These are phyloP conservation scores for Leucophenga maculata DNA, from an alignment of 2,888 invertebrate genomes.

Conservation along the genomic window DNA sequence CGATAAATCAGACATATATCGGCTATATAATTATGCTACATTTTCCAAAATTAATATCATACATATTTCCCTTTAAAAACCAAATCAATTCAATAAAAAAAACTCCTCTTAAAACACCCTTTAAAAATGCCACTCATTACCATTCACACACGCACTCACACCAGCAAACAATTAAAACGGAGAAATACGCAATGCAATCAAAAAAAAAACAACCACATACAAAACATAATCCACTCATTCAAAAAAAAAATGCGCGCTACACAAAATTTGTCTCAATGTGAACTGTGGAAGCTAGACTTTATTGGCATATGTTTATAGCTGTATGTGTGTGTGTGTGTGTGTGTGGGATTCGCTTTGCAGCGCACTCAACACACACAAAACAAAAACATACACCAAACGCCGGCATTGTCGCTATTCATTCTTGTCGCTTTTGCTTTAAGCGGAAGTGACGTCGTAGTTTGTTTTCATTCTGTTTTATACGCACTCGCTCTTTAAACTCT, in stretches of 20 bases:
- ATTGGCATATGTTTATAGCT: background rate
- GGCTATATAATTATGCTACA: too few species aligned
- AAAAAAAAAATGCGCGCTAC: background rate
- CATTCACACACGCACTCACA: too few species aligned
- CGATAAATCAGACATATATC: too few species aligned
- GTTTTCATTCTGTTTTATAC: background rate
- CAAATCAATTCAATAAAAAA: too few species aligned
- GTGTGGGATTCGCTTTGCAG: background rate
- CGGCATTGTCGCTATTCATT: slow-evolving; percentile 11
- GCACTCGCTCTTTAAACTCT: background rate
- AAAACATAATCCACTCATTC: slow-evolving; percentile 15
- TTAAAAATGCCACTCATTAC: too few species aligned
- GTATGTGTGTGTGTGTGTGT: slow-evolving; percentile 17
- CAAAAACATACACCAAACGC: background rate
- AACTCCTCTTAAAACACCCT: too few species aligned
- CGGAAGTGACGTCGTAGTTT: slow-evolving; percentile 43
- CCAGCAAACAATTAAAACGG: too few species aligned
- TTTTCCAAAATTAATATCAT: too few species aligned
- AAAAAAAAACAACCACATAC: background rate
- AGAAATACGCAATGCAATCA: too few species aligned
- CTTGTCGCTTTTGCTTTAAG: slow-evolving; percentile 17
- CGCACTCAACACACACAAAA: background rate
- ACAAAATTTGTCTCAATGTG: background rate
- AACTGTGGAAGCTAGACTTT: slow-evolving; percentile 36
- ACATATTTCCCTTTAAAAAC: too few species aligned